Evolutionary conservation across 2,797 vertebrate species (phyloP), one percentile per base, ranked within the genome.

Genomic region (Coendou prehensilis): DNA sequence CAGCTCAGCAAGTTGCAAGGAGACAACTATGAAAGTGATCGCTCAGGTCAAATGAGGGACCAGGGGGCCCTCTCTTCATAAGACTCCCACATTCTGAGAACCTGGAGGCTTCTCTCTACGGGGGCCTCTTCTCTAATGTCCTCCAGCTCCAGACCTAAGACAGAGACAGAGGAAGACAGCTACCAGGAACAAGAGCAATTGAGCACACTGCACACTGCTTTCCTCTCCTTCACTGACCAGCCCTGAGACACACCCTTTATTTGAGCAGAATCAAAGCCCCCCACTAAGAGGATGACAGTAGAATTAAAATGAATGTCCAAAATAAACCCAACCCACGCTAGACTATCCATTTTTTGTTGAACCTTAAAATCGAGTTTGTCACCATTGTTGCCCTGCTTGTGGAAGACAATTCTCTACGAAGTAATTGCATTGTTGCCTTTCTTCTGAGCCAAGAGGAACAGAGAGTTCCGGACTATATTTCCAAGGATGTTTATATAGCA

Each of bases 371-470:
- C 20, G 69, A 50, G 57, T 57, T 63, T 89, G 47, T 45, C 67
- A 59, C 71, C 9, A 88, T 9, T 57, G 11, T 47, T 28, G 15
- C 50, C 69, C 33, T 52, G 63, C 33, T 57, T 57, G 33, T 61
- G 7, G 78, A 57, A 69, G 80, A 73, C 59, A 88, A 26, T 41
- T 67, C 37, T 45, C 73, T n/a, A 15, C 6, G 6, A 23, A 76
- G 30, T 92, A 22, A 75, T 89, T 81, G 50, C 13, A 80, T 75
- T 93, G 83, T 37, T 54, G 41, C 37, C 52, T 26, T 84, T 85
- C 56, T 92, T 95, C 63, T 61, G 33, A 93, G 59, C 33, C 33
- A 87, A 92, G 54, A 95, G 56, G n/a, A 93, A 89, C 28, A 45
- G 59, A 69, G 15, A 17, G 11, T 76, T 57, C 59, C 50, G 14